Evolutionary conservation across 2,797 vertebrate species (phyloP).

Genomic region (Etheostoma nigrum): DNA sequence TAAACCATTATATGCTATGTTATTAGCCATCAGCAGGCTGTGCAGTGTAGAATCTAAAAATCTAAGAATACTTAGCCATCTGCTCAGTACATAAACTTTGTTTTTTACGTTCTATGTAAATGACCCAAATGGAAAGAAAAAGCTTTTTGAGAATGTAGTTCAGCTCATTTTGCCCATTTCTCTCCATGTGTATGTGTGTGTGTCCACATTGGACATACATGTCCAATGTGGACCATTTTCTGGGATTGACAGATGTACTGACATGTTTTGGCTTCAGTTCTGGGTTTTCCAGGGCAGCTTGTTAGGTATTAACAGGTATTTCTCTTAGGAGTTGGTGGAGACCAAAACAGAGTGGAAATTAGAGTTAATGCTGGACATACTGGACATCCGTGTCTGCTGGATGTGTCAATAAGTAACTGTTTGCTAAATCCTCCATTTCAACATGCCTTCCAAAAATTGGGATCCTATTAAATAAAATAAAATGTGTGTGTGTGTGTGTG

Average conservation of each 20-base stretch:
- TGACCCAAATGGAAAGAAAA: constrained; percentile 41
- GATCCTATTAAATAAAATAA: too few species aligned
- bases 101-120: constrained; percentile 49
- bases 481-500: constrained; percentile 4
- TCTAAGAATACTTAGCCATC: constrained; percentile 54
- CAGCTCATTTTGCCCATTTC: constrained; percentile 18
- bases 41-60: constrained; percentile 44
- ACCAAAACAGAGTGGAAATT: not conserved
- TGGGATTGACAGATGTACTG: constrained; percentile 14
- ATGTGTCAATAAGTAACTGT: not conserved
- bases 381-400: not conserved
- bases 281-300: not conserved
- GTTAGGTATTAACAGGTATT: too few species aligned
- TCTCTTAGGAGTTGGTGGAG: not conserved
- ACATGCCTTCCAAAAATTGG: not conserved
- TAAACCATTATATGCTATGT: constrained; percentile 52
- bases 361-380: too few species aligned
- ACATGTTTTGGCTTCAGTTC: not conserved
- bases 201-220: constrained; percentile 38
- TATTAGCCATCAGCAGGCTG: constrained; percentile 64
- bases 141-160: constrained; percentile 26
- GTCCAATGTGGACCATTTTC: not conserved
- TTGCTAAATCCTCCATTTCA: not conserved
- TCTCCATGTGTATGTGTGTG: not conserved
- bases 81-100: constrained; percentile 53